Conservation (phyloP, 2,797 vertebrate species). For the Pelochelys cantorii region DNA sequence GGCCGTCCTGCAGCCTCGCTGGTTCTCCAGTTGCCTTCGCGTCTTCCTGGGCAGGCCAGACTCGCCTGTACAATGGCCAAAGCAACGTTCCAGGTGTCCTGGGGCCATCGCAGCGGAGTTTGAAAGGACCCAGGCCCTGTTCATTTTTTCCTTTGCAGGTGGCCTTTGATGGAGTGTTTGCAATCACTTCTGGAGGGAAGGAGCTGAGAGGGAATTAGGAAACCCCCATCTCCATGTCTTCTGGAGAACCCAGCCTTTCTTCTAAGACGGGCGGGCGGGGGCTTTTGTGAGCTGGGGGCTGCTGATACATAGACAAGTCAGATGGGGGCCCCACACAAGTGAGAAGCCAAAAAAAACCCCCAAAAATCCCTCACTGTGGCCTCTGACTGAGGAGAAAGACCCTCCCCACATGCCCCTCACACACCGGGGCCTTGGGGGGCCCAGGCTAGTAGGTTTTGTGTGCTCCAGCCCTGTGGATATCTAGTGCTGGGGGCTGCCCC, state of each 20-base stretch:
- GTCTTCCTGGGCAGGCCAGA: not conserved
- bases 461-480: no score
- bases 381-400: no score
- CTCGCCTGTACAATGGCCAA: not conserved
- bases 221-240: not conserved
- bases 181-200: not conserved
- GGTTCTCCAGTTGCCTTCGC: not conserved
- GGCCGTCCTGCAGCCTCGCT: not conserved
- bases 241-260: not conserved
- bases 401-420: no score
- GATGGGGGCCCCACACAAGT: no score
- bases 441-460: no score
- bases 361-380: no score
- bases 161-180: not conserved
- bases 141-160: not conserved
- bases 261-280: no score
- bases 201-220: not conserved
- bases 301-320: no score
- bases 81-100: not conserved
- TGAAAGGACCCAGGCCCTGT: not conserved
- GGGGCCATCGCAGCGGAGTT: not conserved
- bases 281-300: no score
- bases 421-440: no score
- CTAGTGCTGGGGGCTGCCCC: no score
- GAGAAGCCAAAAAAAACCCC: no score